Evolutionary conservation across 53 echinoderm and acorn worm genomes (phyloP), one percentile per base, ranked within the genome.

Genomic region (Actinopyga echinites): DNA sequence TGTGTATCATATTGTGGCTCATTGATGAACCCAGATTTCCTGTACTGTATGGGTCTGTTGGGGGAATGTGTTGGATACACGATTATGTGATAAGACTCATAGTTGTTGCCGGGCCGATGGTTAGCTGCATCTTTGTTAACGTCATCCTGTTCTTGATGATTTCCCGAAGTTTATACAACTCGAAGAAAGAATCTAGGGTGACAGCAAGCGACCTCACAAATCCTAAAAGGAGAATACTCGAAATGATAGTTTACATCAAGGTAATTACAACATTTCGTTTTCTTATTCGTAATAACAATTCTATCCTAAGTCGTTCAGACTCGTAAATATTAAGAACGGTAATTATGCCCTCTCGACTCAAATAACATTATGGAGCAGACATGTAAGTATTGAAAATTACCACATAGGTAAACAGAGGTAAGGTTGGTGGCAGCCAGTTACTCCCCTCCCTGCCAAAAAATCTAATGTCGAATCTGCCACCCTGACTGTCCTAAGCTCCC

Each of bases 231-330:
- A 34, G 32, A 32, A 36, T 68, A 21, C 31, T 34, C 22, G 68
- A 68, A 38, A 15, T 68, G 8, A 19, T 68, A 68, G 68, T 68
- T 34, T 68, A 38, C 35, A 30, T 68, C 38, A 68, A 68, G 68
- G 68, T 68, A 63, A 49, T 13, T 49, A 15, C 17, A 17, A 49
- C 13, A 15, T 40, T 40, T 40, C 12, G 12, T 44, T 7, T 44
- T 44, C n/a, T n/a, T n/a, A n/a, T n/a, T n/a, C n/a, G n/a, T n/a
- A n/a, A n/a, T n/a, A n/a, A n/a, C n/a, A n/a, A n/a, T n/a, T n/a
- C n/a, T n/a, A n/a, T n/a, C n/a, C n/a, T n/a, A n/a, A n/a, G n/a
- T n/a, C n/a, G n/a, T n/a, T n/a, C n/a, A n/a, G n/a, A n/a, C n/a
- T n/a, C n/a, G n/a, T n/a, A n/a, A n/a, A n/a, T n/a, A n/a, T n/a